A percentile compares a stretch with the other conserved stretches of the same genome.
phyloP scores from a whole-genome alignment of 2,113 vertebrate species.

The Hippocampus guttulatus region DNA sequence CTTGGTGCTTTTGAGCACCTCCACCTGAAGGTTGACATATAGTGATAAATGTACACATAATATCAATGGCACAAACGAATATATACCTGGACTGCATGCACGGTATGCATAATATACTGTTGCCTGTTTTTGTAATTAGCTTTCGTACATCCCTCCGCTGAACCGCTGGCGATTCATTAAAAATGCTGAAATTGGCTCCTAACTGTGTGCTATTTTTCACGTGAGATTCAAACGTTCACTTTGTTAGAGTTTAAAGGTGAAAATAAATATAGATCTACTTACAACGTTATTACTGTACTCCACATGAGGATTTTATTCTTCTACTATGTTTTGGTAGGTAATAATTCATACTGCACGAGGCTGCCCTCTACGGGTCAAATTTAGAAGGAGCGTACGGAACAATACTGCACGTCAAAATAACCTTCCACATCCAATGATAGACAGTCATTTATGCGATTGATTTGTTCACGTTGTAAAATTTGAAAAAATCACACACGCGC shows the following conservation, averaged over 20 bases:
- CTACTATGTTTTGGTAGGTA: background rate
- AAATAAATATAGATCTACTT: background rate
- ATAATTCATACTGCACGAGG: background rate
- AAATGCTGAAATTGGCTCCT: background rate
- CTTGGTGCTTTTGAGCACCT: background rate
- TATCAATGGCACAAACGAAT: too few species aligned
- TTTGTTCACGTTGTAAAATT: too few species aligned
- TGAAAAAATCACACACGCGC: too few species aligned
- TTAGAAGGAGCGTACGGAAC: background rate
- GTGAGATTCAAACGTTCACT: background rate
- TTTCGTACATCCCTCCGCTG: too few species aligned
- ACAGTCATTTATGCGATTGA: too few species aligned
- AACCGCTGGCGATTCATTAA: background rate
- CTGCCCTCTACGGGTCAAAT: background rate
- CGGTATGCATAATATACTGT: too few species aligned
- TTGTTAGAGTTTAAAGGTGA: background rate
- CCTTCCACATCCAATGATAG: too few species aligned
- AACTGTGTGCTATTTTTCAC: background rate
- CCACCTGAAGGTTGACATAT: background rate
- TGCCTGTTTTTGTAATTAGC: too few species aligned
- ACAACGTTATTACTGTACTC: background rate
- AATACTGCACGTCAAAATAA: background rate
- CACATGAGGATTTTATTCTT: background rate
- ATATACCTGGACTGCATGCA: too few species aligned
- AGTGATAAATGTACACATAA: background rate